A percentile compares a stretch with the other conserved stretches of the same genome.
These are phyloP conservation scores for Aphidius gifuensis DNA, from an alignment of 1,140 invertebrate genomes.

Conservation along the genomic window DNA sequence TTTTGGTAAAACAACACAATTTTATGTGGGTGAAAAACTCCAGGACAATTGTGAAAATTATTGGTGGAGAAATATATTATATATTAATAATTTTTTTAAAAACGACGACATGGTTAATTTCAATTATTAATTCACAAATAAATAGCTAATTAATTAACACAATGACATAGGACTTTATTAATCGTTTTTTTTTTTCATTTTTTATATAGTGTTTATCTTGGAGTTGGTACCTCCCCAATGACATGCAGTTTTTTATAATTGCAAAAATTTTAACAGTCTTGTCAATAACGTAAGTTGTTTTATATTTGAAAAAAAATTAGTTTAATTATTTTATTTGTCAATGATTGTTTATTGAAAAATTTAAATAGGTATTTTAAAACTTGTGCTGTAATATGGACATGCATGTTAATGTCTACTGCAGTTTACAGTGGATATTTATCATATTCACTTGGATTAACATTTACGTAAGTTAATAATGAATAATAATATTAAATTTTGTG, in stretches of 20 bases:
- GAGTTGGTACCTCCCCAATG: slow-evolving; percentile 79
- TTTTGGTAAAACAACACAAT: slow-evolving; percentile 52
- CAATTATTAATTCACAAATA: too few relatives aligned
- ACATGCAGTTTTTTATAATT: slow-evolving; percentile 76
- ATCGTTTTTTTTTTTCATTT: slow-evolving; percentile 28
- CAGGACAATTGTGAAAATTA: slow-evolving; percentile 56
- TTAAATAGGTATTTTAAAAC: too few relatives aligned
- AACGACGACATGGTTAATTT: slow-evolving; percentile 50
- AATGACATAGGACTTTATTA: slow-evolving; percentile 45
- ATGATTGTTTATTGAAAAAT: too few relatives aligned
- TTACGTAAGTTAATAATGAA: slow-evolving; percentile 46
- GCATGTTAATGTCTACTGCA: too few relatives aligned
- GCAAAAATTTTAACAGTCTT: slow-evolving; percentile 54
- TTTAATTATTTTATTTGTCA: too few relatives aligned
- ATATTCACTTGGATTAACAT: slow-evolving; percentile 45
- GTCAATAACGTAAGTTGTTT: slow-evolving; percentile 54
- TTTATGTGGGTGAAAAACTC: slow-evolving; percentile 51
- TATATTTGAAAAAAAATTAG: too few relatives aligned
- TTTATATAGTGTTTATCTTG: slow-evolving; percentile 67
- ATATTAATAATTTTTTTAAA: slow-evolving; percentile 61
- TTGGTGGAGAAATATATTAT: slow-evolving; percentile 66
- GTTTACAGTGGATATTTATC: slow-evolving; percentile 44
- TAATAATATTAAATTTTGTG: slow-evolving; percentile 2
- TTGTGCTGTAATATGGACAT: too few relatives aligned
- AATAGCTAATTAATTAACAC: slow-evolving; percentile 49